phyloP scores from a whole-genome alignment of 30 jellyfish, hydroid and myxozoan species.

The Aurelia coerulea region DNA sequence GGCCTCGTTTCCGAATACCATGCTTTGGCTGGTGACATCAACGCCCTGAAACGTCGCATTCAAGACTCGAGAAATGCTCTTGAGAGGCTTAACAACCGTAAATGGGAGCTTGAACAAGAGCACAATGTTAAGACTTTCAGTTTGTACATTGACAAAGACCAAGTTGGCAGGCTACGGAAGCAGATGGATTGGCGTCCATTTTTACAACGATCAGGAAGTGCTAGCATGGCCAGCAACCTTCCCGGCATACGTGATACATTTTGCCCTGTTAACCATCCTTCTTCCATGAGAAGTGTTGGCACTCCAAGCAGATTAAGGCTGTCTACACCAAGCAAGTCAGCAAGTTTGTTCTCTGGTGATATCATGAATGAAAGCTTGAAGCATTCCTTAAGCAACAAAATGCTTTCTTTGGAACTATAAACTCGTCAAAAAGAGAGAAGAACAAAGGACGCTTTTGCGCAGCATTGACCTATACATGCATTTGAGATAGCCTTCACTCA shows the following conservation, averaged over 20 bases:
- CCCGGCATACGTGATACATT: conserved; percentile 71
- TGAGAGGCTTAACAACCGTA: conserved; percentile 65
- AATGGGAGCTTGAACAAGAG: conserved; percentile 74
- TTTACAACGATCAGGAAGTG: conserved; percentile 48
- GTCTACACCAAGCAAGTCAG: conserved; percentile 43
- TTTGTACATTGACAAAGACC: conserved; percentile 71
- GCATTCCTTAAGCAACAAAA: conserved; percentile 27
- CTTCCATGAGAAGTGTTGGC: conserved; percentile 62
- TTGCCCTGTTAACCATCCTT: conserved; percentile 64
- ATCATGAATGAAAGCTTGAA: conserved; percentile 36
- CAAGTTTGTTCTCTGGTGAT: conserved; percentile 46
- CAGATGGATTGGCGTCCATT: conserved; percentile 76
- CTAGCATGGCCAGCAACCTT: conserved; percentile 45
- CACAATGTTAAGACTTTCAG: conserved; percentile 76
- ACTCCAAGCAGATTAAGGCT: conserved; percentile 63
- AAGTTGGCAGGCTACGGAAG: conserved; percentile 64
- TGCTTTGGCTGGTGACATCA: conserved; percentile 65
- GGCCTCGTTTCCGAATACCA: conserved; percentile 67
- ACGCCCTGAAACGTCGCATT: conserved; percentile 62
- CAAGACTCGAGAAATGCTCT: conserved; percentile 68
- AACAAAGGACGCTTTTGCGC: too few species aligned
- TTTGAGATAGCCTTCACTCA: too few species aligned
- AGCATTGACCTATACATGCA: too few species aligned
- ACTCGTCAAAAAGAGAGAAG: not conserved
- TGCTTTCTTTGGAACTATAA: conserved; percentile 25